phyloP scores from a whole-genome alignment of 2,888 invertebrate species.

The Stenolophus ochropezus region DNA sequence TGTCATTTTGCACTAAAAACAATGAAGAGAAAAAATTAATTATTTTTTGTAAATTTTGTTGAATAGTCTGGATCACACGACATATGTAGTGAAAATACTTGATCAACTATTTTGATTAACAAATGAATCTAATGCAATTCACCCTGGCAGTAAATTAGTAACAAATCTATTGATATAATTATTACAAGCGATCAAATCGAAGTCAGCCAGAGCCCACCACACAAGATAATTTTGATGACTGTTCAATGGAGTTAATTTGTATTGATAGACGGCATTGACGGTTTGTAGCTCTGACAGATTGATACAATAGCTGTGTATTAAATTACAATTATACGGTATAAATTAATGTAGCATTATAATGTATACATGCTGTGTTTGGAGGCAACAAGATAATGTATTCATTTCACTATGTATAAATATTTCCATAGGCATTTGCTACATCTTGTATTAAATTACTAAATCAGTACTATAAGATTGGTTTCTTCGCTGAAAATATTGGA shows the following conservation, averaged over 20 bases:
- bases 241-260: background rate
- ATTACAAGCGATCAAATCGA: no score
- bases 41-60: no score
- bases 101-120: no score
- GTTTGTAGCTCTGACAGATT: background rate
- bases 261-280: background rate
- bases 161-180: no score
- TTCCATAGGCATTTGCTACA: background rate
- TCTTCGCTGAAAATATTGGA: background rate
- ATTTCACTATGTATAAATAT: background rate
- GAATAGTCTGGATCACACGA: no score
- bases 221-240: no score
- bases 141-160: no score
- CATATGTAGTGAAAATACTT: no score
- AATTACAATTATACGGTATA: background rate
- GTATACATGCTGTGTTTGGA: background rate
- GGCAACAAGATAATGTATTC: background rate
- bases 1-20: no score
- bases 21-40: no score
- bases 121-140: no score
- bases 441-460: background rate
- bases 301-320: background rate
- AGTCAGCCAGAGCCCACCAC: no score
- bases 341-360: background rate
- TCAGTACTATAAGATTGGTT: background rate